Percentiles rank a stretch among this genome's conserved stretches.
phyloP scores from a whole-genome alignment of 2,113 vertebrate species.

The Dicrurus megarhynchus region DNA sequence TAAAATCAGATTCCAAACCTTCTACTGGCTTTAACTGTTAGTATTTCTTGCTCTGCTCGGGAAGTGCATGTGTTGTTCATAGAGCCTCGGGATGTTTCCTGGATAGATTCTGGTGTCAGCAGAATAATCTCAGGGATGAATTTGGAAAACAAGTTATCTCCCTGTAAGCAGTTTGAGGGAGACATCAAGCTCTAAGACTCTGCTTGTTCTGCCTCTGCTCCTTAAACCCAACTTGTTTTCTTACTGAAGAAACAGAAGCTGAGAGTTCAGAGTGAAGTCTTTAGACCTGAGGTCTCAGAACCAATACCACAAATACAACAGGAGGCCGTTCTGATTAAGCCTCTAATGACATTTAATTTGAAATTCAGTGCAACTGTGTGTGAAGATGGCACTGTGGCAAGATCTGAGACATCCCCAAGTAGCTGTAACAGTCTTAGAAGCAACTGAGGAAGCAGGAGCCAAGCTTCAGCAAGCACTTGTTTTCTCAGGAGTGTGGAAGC shows the following conservation, averaged over 20 bases:
- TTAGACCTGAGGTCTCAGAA: neutral
- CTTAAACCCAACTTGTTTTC: neutral
- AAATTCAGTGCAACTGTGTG: neutral
- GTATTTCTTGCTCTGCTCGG: neutral
- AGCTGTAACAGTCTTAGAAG: neutral
- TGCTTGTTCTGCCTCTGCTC: neutral
- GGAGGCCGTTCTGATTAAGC: neutral
- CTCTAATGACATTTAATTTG: neutral
- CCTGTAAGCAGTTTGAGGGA: neutral
- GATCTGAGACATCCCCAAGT: neutral
- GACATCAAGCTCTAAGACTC: neutral
- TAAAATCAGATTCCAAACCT: neutral
- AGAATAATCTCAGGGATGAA: neutral
- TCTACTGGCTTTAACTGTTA: neutral
- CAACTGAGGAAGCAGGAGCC: neutral
- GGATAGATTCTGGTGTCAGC: neutral
- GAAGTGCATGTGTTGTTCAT: neutral
- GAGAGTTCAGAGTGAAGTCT: neutral
- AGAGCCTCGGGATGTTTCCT: neutral
- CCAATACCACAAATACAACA: neutral
- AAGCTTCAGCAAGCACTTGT: neutral
- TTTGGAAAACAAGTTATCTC: neutral
- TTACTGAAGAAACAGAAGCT: neutral
- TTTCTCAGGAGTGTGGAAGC: constrained; percentile 25
- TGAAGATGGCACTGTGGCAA: neutral